Evolutionary conservation across 2,888 invertebrate species (phyloP).

Genomic region (Ennomos fuscantarius): DNA sequence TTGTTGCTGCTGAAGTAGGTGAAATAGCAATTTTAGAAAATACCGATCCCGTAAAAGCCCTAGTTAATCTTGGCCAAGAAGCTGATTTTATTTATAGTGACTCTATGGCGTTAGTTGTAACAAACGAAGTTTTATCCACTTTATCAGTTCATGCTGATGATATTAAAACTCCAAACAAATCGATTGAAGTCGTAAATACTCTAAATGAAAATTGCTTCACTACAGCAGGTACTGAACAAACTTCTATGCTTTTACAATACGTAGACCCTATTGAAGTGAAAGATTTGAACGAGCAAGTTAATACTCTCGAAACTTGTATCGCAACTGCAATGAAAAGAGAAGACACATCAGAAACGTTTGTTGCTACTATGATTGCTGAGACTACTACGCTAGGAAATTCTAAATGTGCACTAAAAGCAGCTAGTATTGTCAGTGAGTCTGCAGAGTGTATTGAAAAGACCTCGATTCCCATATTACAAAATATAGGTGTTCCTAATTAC

Average conservation of each 20-base stretch:
- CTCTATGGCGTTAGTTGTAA: slow-evolving; percentile 3
- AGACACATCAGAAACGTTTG: background rate
- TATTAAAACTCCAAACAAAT: background rate
- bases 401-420: no score
- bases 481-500: no score
- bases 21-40: background rate
- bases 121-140: slow-evolving; percentile 3
- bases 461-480: no score
- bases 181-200: background rate
- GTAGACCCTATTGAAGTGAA: background rate
- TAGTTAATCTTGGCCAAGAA: no score
- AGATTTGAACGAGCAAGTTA: background rate
- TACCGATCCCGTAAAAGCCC: background rate
- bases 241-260: background rate
- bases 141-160: background rate
- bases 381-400: background rate
- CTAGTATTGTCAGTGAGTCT: no score
- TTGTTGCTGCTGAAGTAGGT: background rate
- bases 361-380: slow-evolving; percentile 4
- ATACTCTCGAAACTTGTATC: background rate
- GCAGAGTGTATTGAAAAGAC: no score
- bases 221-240: no score
- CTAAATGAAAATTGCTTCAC: no score
- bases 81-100: slow-evolving; percentile 9
- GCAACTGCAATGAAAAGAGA: no score